These are phyloP conservation scores for Celastrina argiolus DNA, from an alignment of 2,888 invertebrate species.

Conservation along the genomic window DNA sequence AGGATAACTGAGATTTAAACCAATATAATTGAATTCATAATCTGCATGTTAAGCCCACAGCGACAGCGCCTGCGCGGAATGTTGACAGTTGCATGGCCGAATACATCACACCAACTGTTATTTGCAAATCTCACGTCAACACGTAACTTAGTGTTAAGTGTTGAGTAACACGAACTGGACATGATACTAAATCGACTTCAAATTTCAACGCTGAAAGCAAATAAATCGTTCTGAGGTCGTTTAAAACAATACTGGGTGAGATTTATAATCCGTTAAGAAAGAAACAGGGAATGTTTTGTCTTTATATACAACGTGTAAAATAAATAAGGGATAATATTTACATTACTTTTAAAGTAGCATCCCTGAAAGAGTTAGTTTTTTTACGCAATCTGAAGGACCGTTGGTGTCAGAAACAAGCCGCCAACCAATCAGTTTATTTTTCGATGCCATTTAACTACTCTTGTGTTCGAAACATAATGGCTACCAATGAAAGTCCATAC, in stretches of 20 bases:
- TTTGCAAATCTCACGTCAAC: slow-evolving; percentile 5
- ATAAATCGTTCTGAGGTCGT: neutral
- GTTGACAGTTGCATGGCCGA: slow-evolving; percentile 9
- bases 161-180: slow-evolving; percentile 7
- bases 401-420: too few species aligned
- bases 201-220: neutral
- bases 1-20: neutral
- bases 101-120: slow-evolving; percentile 2
- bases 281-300: too few species aligned
- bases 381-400: too few species aligned
- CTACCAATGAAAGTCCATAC: too few species aligned
- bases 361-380: too few species aligned
- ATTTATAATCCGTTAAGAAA: too few species aligned
- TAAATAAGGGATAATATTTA: too few species aligned
- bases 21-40: slow-evolving; percentile 1
- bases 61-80: neutral
- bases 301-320: too few species aligned
- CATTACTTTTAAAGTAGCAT: too few species aligned
- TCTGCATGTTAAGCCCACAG: neutral
- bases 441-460: too few species aligned
- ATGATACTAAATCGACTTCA: slow-evolving; percentile 9
- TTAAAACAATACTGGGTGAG: neutral
- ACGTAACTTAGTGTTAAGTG: slow-evolving; percentile 10
- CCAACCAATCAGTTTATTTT: too few species aligned
- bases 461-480: too few species aligned